These are phyloP conservation scores for Piscicola geometra DNA, from an alignment of 2,888 invertebrate species.

Conservation along the genomic window DNA sequence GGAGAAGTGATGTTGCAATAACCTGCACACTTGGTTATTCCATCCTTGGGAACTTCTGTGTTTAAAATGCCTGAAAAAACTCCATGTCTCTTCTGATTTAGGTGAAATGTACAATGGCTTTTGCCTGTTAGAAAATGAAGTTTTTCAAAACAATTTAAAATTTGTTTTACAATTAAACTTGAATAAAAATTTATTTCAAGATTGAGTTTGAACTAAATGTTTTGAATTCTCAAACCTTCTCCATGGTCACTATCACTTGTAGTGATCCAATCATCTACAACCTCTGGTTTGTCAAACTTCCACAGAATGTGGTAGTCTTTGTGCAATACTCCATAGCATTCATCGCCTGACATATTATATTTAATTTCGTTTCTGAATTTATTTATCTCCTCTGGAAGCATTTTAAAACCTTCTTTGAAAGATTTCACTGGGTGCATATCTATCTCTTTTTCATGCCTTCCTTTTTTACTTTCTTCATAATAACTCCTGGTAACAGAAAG, in stretches of 20 bases:
- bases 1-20: conserved; percentile 74
- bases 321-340: conserved; percentile 46
- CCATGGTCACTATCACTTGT: conserved; percentile 76
- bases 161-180: too few relatives aligned
- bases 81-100: conserved; percentile 63
- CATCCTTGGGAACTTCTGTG: conserved; percentile 72
- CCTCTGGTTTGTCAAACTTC: conserved; percentile 65
- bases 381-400: conserved; percentile 64
- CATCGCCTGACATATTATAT: conserved; percentile 62
- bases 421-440: conserved; percentile 34
- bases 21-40: conserved; percentile 70
- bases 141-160: not conserved
- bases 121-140: conserved; percentile 43
- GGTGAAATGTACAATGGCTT: conserved; percentile 66
- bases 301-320: conserved; percentile 56
- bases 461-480: conserved; percentile 46
- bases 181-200: too few relatives aligned
- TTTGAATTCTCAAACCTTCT: too few relatives aligned
- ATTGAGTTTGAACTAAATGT: too few relatives aligned
- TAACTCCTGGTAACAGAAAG: not conserved
- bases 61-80: conserved; percentile 54
- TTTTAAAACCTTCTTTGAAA: conserved; percentile 62
- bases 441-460: conserved; percentile 44
- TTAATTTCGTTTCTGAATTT: conserved; percentile 38
- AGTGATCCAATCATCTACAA: conserved; percentile 63